Base-by-base conservation (phyloP, 2,797 vertebrate genomes). In the Chelonia mydas region DNA sequence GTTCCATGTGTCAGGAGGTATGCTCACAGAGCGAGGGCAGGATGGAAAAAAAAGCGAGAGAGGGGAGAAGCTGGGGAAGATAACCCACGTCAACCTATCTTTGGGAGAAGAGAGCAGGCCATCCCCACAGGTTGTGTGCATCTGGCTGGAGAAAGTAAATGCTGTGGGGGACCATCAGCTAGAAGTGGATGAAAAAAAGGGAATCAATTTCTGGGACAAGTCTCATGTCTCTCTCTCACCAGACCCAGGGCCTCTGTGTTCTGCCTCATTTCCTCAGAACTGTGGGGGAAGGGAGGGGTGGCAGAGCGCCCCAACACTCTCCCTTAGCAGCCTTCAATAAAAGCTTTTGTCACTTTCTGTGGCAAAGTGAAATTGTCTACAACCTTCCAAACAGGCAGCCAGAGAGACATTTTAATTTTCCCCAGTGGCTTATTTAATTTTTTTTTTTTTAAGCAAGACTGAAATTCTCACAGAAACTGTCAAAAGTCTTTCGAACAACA, bases 61-160 rank as follows among this genome's bases (percentile, higher is more conserved):
- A 17, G 4, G 6, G 33, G 2, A 53, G 50, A 80, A 19, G 33
- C 28, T 10, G 11, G 33, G 33, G 82, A 23, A 33, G 27, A 7
- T 6, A 57, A n/a, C 41, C 33, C 6, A 2, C 72, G 41, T 1
- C 28, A 31, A 27, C 54, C 28, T 15, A 25, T 11, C 27, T 19
- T 4, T 37, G 1, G 89, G 65, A 74, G 83, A 57, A 37, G 37
- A 11, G 10, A 61, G 12, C 1, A 3, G 5, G 5, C 11, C 2
- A 1, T 82, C n/a, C 25, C 5, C 45, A 3, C 0, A 0, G n/a
- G 4, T 33, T 37, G 0, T 0, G 5, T 94, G 59, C 15, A 37
- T 10, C 28, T 11, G 45, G 7, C 11, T 49, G 45, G 7, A 72
- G 37, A 77, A 49, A 77, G 27, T 77, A 49, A 28, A 77, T 77